These are phyloP conservation scores for Beroe ovata DNA, from an alignment of 37 sponge, comb jelly and placozoan genomes.

Conservation along the genomic window DNA sequence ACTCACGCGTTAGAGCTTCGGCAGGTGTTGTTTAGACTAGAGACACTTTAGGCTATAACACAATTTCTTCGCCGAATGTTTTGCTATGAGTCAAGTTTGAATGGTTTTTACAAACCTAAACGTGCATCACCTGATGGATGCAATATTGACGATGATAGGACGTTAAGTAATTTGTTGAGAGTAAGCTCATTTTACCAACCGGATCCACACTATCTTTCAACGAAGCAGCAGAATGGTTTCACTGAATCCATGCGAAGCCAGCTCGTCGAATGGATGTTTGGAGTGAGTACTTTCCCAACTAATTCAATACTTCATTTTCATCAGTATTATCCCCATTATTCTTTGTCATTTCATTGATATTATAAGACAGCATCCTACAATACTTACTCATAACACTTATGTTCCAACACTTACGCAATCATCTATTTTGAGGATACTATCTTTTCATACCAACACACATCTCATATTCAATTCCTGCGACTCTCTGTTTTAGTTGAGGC, in stretches of 20 bases:
- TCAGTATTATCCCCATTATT: background rate
- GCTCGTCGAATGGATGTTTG: conserved; percentile 53
- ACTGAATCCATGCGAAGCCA: conserved; percentile 1
- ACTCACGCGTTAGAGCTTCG: conserved; percentile 39
- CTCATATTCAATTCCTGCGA: too few relatives aligned
- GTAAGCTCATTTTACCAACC: conserved; percentile 47
- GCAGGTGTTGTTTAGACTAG: conserved; percentile 66
- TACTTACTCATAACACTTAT: too few relatives aligned
- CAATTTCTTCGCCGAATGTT: conserved; percentile 46
- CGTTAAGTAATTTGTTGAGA: conserved; percentile 40
- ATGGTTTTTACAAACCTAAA: conserved; percentile 46
- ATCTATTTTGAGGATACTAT: too few relatives aligned
- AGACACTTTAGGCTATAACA: background rate
- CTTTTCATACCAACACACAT: too few relatives aligned
- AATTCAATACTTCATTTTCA: background rate
- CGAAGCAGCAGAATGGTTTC: conserved; percentile 62
- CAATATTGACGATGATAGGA: conserved; percentile 63
- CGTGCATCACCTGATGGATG: conserved; percentile 65
- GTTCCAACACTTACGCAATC: too few relatives aligned
- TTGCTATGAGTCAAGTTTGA: conserved; percentile 65
- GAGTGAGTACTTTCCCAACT: background rate
- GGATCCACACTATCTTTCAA: conserved; percentile 21
- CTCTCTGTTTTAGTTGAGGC: too few relatives aligned
- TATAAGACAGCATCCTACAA: too few relatives aligned
- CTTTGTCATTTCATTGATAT: background rate